Percentiles rank a stretch among this genome's conserved stretches.
Conservation (phyloP, 1,140 invertebrate species). For the Euschistus heros region DNA sequence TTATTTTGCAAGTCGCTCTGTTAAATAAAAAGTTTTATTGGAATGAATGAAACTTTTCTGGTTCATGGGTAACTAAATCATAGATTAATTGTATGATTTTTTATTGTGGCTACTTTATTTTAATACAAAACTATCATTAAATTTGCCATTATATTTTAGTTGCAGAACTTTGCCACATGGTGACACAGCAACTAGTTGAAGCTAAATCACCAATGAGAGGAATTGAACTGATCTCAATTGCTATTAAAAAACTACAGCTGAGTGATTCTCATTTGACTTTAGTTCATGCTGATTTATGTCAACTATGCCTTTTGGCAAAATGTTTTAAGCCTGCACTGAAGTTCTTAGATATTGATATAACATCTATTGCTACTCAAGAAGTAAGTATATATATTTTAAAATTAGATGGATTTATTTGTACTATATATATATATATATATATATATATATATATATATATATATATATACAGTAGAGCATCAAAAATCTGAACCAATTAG, state of each 20-base stretch:
- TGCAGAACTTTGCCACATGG: conserved; percentile 75
- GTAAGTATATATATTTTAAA: conserved; percentile 15
- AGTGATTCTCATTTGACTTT: conserved; percentile 82
- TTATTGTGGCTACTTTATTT: not conserved
- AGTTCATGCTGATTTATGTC: conserved; percentile 86
- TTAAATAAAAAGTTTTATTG: too few relatives aligned
- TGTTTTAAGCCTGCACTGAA: conserved; percentile 84
- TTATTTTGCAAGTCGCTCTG: too few relatives aligned
- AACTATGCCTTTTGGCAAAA: conserved; percentile 81
- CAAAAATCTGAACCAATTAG: too few relatives aligned
- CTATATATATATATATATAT: too few relatives aligned
- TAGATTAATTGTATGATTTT: not conserved
- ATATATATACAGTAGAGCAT: too few relatives aligned
- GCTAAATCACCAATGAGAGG: conserved; percentile 67
- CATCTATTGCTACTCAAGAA: conserved; percentile 54
- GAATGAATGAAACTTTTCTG: too few relatives aligned
- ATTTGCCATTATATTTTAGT: conserved; percentile 42
- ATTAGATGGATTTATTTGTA: too few relatives aligned
- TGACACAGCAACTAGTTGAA: conserved; percentile 68
- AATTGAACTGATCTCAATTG: conserved; percentile 69
- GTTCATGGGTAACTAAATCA: not conserved
- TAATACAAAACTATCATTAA: not conserved
- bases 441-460: too few relatives aligned
- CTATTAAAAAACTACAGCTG: conserved; percentile 80
- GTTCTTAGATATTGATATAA: conserved; percentile 83